These are phyloP conservation scores for Leucophora obtusa DNA, from an alignment of 2,888 invertebrate species.

Conservation along the genomic window DNA sequence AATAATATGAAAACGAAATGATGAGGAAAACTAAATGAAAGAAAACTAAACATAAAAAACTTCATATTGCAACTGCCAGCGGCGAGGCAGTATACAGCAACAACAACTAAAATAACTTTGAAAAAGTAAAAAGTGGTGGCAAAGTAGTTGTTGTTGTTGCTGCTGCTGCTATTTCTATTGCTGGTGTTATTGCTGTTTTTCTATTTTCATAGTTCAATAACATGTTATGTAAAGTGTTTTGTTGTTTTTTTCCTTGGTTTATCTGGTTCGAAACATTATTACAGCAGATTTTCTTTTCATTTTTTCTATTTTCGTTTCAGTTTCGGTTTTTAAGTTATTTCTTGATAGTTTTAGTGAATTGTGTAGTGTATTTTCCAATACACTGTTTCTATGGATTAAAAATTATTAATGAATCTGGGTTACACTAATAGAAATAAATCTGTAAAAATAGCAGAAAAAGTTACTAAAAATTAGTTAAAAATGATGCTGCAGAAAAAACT, in stretches of 20 bases:
- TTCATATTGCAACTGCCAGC: slow-evolving; percentile 39
- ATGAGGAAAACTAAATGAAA: slow-evolving; percentile 20
- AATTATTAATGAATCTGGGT: not conserved
- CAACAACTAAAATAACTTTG: slow-evolving; percentile 45
- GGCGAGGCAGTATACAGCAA: slow-evolving; percentile 31
- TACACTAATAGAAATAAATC: not conserved
- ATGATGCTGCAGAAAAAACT: no score
- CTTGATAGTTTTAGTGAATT: not conserved
- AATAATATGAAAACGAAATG: slow-evolving; percentile 59
- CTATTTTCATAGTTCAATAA: slow-evolving; percentile 74
- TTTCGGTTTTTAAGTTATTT: slow-evolving; percentile 29
- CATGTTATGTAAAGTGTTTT: slow-evolving; percentile 78
- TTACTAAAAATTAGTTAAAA: no score
- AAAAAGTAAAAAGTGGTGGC: slow-evolving; percentile 51
- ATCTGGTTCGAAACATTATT: slow-evolving; percentile 64
- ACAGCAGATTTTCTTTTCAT: slow-evolving; percentile 57
- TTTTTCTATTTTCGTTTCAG: slow-evolving; percentile 63
- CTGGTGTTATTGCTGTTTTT: slow-evolving; percentile 64
- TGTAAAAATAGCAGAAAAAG: no score
- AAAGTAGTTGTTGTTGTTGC: slow-evolving; percentile 52
- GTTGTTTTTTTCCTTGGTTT: slow-evolving; percentile 58
- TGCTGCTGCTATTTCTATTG: not conserved
- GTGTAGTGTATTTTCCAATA: slow-evolving; percentile 11
- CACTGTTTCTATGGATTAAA: slow-evolving; percentile 20
- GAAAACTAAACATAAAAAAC: slow-evolving; percentile 51